Base-by-base conservation (phyloP, 2,888 invertebrate species). In the Lasioglossum villosulum region DNA sequence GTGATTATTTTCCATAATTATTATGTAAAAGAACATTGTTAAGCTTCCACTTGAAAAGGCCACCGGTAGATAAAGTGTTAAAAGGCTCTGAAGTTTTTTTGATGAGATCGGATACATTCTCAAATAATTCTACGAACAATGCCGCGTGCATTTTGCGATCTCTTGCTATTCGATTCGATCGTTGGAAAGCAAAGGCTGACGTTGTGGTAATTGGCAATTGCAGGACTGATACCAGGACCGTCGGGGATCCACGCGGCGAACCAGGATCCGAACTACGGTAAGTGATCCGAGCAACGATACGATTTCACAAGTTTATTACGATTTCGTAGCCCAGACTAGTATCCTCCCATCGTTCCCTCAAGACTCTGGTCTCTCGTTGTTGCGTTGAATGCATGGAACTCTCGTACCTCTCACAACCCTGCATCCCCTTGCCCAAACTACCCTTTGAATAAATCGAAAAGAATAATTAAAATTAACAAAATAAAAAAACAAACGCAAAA, bases 201-300 rank as follows among this genome's bases (percentile, higher is more conserved):
- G 30, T 59, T 71, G 19, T 19, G 45, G 19, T 75, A 75, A 77
- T 88, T 39, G 71, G 30, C 52, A 72, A 81, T 90, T 90, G 95
- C 97, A 96, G 98, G 98, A 93, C 96, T 98, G 91, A 96, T 98
- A 94, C 98, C 98, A 86, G 98, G 98, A 93, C 98, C 98, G 59
- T 98, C 98, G 88, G 98, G 98, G 93, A 97, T 98, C 95, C 97
- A 97, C 92, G 96, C 96, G 94, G 96, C 96, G 84, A 95, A 95
- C 95, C 97, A 95, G 97, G 97, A 96, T 91, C 95, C 95, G 95
- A 98, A 97, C 95, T 98, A 98, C 96, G 97, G 97, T 97, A 96
- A 97, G 97, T 97, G 92, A 82, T 79, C 72, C 88, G 85, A 87
- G 76, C 86, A 88, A 85, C 80, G 76, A 85, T 88, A 88, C 75